Evolutionary conservation across 2,888 invertebrate species (phyloP).

Genomic region (Hermaeophaga mercurialis): DNA sequence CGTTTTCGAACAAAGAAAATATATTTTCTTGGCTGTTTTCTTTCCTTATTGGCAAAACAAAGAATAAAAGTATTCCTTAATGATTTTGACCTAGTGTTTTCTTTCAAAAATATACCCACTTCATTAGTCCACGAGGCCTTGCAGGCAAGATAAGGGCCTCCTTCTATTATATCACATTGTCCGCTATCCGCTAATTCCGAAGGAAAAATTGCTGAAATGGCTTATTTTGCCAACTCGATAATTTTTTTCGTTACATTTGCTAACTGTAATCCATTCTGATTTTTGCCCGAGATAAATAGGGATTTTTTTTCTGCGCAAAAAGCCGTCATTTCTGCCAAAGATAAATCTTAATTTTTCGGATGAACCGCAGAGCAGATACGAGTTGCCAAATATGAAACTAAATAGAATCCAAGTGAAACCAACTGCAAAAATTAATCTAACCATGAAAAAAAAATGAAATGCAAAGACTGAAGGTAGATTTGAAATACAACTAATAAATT

Average conservation of each 20-base stretch:
- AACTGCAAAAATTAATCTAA: too few species aligned
- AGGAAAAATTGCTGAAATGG: constrained; percentile 19
- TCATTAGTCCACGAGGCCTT: constrained; percentile 9
- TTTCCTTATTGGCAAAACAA: constrained; percentile 11
- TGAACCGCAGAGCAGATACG: too few species aligned
- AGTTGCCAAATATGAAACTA: too few species aligned
- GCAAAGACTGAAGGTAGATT: too few species aligned
- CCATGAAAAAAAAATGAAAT: too few species aligned
- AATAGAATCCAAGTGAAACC: too few species aligned
- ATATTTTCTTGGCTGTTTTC: neutral
- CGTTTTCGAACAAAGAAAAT: constrained; percentile 7
- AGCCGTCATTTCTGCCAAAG: too few species aligned
- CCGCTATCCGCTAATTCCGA: constrained; percentile 15
- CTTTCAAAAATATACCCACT: constrained; percentile 3
- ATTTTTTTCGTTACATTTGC: constrained; percentile 16
- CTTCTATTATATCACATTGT: constrained; percentile 15
- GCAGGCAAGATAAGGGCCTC: constrained; percentile 10
- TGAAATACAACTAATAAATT: too few species aligned
- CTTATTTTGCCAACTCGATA: constrained; percentile 14
- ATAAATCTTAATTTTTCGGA: too few species aligned
- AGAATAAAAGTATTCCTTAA: constrained; percentile 14
- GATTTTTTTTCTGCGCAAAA: too few species aligned
- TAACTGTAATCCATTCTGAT: constrained; percentile 17
- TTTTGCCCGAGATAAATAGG: neutral
- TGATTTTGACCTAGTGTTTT: constrained; percentile 11